Conservation (phyloP, 2,797 vertebrate species). For the Eptatretus atami region DNA sequence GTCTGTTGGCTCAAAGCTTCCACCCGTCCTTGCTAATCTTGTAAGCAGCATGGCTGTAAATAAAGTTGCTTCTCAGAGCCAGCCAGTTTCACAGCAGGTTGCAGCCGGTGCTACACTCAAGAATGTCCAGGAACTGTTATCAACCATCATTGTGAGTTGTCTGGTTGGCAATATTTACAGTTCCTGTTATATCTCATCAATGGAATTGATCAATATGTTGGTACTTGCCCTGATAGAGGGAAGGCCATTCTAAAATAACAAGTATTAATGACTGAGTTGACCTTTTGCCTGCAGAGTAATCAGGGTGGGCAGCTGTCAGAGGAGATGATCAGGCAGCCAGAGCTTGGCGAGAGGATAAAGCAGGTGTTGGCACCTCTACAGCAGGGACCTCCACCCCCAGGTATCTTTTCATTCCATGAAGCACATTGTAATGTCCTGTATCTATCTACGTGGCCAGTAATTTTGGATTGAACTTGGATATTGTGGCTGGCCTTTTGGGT, state of each 20-base stretch:
- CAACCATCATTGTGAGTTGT: conserved; percentile 44
- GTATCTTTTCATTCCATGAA: neutral
- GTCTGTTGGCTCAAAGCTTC: conserved; percentile 21
- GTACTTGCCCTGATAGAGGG: too few relatives aligned
- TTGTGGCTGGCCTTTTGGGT: too few relatives aligned
- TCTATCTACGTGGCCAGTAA: neutral
- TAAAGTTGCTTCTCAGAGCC: conserved; percentile 10
- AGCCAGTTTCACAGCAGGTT: conserved; percentile 13
- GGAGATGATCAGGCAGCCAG: conserved; percentile 54
- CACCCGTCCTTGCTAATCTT: conserved; percentile 56
- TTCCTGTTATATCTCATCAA: too few relatives aligned
- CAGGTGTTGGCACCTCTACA: conserved; percentile 42
- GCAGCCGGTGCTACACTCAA: conserved; percentile 24
- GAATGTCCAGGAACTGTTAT: conserved; percentile 52
- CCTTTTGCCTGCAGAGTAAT: neutral
- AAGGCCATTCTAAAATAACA: too few relatives aligned
- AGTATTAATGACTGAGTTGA: too few relatives aligned
- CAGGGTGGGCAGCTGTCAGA: conserved; percentile 45
- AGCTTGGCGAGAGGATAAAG: conserved; percentile 68
- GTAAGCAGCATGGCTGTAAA: conserved; percentile 41
- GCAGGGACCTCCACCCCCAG: conserved; percentile 9
- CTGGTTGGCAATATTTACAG: too few relatives aligned
- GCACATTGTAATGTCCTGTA: neutral
- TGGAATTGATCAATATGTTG: too few relatives aligned
- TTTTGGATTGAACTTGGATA: neutral